Evolutionary conservation across 2,113 vertebrate species (phyloP), one percentile per base, ranked within the genome.

Genomic region (Halichoeres trimaculatus): DNA sequence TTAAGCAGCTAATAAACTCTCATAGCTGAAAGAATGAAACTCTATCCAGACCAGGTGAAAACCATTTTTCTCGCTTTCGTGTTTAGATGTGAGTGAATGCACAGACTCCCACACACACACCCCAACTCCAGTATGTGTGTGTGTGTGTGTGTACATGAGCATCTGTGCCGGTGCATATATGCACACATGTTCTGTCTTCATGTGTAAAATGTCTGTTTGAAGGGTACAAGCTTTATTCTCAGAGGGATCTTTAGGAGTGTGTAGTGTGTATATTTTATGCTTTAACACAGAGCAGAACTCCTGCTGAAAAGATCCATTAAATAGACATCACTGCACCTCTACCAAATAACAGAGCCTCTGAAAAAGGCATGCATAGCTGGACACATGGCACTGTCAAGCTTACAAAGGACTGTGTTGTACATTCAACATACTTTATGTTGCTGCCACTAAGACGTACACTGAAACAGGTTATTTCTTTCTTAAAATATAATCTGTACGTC

Each of bases 31-130:
- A 34, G 59, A 59, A 86, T 74, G 87, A 89, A 90, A 90, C 34
- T n/a, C 6, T 24, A 88, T 76, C 87, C 85, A 40, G 5, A 1
- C 85, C 91, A 90, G 89, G 90, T 90, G 90, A 90, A 79, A 90
- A 71, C 30, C 74, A 85, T 88, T 89, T 81, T 83, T 90, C 58
- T 70, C 43, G 23, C 85, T 67, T 65, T 20, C 24, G 36, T 76
- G 72, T 79, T 83, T 57, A 20, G 30, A 82, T 70, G 70, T 67
- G 61, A 83, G 23, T 1, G 12, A 73, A 35, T 0, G 9, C 56
- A 45, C 36, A 17, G 47, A 68, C 51, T 60, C 19, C 30, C 50
- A 35, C 23, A 30, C 30, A 30, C 30, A 30, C 30, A 30, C 30
- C 3, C 30, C 3, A 3, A 30, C 3, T 3, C 3, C 3, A 4